phyloP scores from a whole-genome alignment of 2,888 invertebrate genomes.

The Ceraclea dissimilis region DNA sequence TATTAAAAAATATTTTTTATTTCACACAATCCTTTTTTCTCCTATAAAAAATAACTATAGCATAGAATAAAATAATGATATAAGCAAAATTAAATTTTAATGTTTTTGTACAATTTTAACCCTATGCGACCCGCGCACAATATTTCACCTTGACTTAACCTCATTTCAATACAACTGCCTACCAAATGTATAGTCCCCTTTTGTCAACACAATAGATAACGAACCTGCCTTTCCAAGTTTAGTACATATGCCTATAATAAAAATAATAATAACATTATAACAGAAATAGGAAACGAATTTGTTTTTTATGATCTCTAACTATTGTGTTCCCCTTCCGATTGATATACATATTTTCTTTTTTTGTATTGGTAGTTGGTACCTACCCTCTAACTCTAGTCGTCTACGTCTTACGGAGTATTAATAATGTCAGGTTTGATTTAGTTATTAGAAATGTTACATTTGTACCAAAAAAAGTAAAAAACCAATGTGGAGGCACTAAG shows the following conservation, averaged over 20 bases:
- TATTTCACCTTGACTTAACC: conserved; percentile 18
- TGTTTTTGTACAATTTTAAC: not conserved
- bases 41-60: too few relatives aligned
- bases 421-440: too few relatives aligned
- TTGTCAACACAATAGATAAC: conserved; percentile 19
- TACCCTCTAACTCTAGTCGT: too few relatives aligned
- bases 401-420: too few relatives aligned
- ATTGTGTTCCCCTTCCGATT: conserved; percentile 21
- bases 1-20: too few relatives aligned
- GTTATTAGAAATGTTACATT: too few relatives aligned
- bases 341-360: conserved; percentile 16
- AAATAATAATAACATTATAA: conserved; percentile 12
- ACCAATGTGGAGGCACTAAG: too few relatives aligned
- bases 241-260: conserved; percentile 24
- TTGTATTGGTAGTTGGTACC: too few relatives aligned
- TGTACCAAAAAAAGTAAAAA: too few relatives aligned
- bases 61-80: too few relatives aligned
- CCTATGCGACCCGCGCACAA: conserved; percentile 4
- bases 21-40: too few relatives aligned
- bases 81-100: too few relatives aligned
- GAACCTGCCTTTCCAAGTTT: conserved; percentile 24
- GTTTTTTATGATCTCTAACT: conserved; percentile 24
- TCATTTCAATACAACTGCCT: conserved; percentile 4
- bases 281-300: conserved; percentile 25
- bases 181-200: conserved; percentile 6